Evolutionary conservation across 2,888 invertebrate species (phyloP).

Genomic region (Catonia carolina): DNA sequence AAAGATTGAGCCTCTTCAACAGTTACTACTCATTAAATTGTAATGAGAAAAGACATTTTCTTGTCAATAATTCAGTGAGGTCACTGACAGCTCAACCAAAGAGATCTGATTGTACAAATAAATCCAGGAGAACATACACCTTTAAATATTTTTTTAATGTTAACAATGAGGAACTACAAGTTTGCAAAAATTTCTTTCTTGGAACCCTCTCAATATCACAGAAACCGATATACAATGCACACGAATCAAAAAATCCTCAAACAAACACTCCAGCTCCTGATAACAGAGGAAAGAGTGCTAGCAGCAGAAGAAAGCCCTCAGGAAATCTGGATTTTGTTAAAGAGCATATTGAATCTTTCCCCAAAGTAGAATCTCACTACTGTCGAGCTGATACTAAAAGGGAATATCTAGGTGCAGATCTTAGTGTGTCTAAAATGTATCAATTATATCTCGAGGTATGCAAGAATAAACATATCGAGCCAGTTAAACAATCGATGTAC

Average conservation of each 20-base stretch:
- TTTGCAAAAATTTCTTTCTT: neutral
- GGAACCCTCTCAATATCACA: neutral
- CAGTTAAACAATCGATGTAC: neutral
- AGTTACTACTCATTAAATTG: constrained; percentile 16
- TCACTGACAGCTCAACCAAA: constrained; percentile 14
- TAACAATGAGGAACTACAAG: neutral
- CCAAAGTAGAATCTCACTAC: neutral
- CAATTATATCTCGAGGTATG: neutral
- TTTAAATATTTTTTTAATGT: neutral
- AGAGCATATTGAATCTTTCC: neutral
- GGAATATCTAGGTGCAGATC: neutral
- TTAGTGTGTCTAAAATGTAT: neutral
- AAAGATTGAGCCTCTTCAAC: constrained; percentile 10
- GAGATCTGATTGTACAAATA: neutral
- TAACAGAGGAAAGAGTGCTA: neutral
- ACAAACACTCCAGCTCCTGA: neutral
- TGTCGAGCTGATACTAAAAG: neutral
- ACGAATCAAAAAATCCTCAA: neutral
- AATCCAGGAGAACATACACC: neutral
- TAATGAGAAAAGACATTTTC: constrained; percentile 19
- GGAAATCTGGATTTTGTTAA: neutral
- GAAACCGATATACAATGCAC: neutral
- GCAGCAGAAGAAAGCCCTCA: neutral
- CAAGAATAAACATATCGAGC: neutral
- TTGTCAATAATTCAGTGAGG: constrained; percentile 8